Conservation (phyloP, 2,797 vertebrate species). For the Diplodus sargus region DNA sequence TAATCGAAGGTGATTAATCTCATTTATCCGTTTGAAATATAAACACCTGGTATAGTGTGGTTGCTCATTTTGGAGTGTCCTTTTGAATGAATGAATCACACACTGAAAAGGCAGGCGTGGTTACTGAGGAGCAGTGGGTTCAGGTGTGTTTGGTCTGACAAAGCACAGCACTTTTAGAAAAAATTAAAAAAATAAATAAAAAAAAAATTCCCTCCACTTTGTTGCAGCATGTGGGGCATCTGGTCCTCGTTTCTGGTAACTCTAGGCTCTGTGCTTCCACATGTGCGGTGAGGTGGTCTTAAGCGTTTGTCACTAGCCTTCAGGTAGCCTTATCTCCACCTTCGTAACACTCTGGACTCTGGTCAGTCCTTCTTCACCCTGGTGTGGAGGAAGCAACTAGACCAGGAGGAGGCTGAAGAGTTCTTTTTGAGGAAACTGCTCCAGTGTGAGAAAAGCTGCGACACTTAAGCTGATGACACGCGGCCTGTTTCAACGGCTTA, state of each 20-base stretch:
- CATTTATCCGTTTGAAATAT: neutral
- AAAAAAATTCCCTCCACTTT: neutral
- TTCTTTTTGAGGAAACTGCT: conserved; percentile 24
- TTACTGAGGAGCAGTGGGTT: conserved; percentile 21
- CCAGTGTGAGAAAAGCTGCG: conserved; percentile 15
- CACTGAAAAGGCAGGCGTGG: conserved; percentile 12
- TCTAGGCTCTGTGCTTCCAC: conserved; percentile 14
- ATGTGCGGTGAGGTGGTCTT: conserved; percentile 11
- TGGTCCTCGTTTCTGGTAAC: neutral
- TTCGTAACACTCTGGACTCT: conserved; percentile 6
- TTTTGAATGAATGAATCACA: conserved; percentile 11
- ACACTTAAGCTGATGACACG: conserved; percentile 2
- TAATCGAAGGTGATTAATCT: conserved; percentile 13
- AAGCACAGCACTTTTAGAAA: conserved; percentile 33
- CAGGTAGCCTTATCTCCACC: conserved; percentile 55
- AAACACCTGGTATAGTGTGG: neutral
- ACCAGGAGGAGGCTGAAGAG: conserved; percentile 1
- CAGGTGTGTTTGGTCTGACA: conserved; percentile 21
- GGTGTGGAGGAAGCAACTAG: conserved; percentile 19
- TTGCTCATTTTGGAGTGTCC: conserved; percentile 15
- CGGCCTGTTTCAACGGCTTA: neutral
- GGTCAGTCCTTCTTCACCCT: conserved; percentile 18
- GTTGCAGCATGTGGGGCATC: neutral
- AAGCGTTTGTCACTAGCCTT: conserved; percentile 35
- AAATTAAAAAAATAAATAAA: neutral